phyloP scores from a whole-genome alignment of 2,113 vertebrate species.

The Halcyon senegalensis region DNA sequence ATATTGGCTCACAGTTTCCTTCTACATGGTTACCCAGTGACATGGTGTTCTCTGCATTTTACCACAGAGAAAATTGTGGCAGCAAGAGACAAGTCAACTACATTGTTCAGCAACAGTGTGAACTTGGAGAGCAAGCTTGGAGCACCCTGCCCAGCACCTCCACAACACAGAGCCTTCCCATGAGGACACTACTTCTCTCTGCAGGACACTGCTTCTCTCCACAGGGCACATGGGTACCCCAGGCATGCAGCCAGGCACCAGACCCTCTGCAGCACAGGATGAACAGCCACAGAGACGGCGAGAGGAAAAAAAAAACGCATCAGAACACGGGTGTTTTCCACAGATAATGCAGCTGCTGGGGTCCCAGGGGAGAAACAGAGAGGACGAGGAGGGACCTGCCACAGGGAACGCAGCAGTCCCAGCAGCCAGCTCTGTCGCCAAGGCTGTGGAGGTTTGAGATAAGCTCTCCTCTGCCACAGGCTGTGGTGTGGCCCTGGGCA shows the following conservation, averaged over 20 bases:
- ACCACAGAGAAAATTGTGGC: background rate
- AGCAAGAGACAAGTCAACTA: background rate
- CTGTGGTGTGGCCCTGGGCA: background rate
- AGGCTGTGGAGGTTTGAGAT: background rate
- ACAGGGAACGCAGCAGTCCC: rapidly evolving
- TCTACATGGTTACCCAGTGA: background rate
- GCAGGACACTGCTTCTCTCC: background rate
- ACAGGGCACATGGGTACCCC: rapidly evolving
- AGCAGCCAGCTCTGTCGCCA: background rate
- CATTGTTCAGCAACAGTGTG: background rate
- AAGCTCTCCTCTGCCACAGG: background rate
- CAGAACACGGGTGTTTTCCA: background rate
- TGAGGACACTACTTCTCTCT: background rate
- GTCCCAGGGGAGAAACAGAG: background rate
- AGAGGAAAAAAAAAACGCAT: background rate
- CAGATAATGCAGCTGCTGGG: background rate
- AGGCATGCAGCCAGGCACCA: background rate
- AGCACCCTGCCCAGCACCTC: background rate
- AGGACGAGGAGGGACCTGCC: background rate
- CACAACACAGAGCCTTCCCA: rapidly evolving
- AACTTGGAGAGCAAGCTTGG: background rate
- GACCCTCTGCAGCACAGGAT: rapidly evolving
- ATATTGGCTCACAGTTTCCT: background rate
- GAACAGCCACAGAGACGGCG: background rate
- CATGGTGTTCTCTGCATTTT: background rate